A percentile compares a stretch with the other conserved stretches of the same genome.
Evolutionary conservation across 2,888 invertebrate genomes (phyloP).

Genomic region (Noctua janthe): DNA sequence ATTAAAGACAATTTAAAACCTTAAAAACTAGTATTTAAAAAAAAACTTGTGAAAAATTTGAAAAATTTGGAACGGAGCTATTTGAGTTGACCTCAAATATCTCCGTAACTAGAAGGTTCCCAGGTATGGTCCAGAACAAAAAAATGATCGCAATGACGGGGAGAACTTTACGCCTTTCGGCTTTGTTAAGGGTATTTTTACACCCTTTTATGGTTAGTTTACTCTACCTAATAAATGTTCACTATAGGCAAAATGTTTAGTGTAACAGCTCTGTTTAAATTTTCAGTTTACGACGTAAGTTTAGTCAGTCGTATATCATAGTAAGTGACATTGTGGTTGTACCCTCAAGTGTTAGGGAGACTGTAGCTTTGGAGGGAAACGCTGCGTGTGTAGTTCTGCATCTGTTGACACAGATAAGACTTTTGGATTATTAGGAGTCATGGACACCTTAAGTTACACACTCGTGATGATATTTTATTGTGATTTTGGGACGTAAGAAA

Average conservation of each 20-base stretch:
- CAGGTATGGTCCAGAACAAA: too few relatives aligned
- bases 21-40: too few relatives aligned
- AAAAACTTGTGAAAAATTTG: too few relatives aligned
- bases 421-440: not conserved
- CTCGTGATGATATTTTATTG: not conserved
- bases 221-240: too few relatives aligned
- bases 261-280: slow-evolving; percentile 52
- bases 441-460: not conserved
- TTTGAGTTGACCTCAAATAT: too few relatives aligned
- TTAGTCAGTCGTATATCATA: slow-evolving; percentile 41
- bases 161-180: too few relatives aligned
- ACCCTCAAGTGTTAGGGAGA: slow-evolving; percentile 28
- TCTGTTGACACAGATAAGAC: not conserved
- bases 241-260: slow-evolving; percentile 20
- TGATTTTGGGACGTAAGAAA: not conserved
- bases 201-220: too few relatives aligned
- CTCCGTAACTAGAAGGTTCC: too few relatives aligned
- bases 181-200: too few relatives aligned
- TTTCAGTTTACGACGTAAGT: slow-evolving; percentile 57
- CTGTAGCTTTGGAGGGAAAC: slow-evolving; percentile 9
- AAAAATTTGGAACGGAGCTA: too few relatives aligned
- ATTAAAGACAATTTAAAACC: too few relatives aligned
- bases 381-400: not conserved
- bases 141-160: too few relatives aligned
- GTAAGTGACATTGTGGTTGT: slow-evolving; percentile 42